Conservation (phyloP, 2,113 vertebrate genomes). For the Petaurus breviceps region DNA sequence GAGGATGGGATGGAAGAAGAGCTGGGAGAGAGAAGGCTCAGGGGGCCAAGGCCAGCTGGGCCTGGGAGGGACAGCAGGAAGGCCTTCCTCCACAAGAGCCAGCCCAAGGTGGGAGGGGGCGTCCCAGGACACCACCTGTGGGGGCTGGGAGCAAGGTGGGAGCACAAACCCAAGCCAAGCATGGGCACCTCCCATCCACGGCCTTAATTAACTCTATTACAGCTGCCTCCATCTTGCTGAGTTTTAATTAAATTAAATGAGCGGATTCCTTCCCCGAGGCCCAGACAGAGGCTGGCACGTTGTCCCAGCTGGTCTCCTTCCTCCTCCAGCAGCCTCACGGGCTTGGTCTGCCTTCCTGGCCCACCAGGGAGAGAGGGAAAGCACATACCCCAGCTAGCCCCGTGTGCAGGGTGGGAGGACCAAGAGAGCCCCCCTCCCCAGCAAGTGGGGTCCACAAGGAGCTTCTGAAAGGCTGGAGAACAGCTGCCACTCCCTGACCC, state of each 20-base stretch:
- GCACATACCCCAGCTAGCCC: neutral
- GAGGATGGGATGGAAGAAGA: no score
- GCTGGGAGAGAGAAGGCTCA: neutral
- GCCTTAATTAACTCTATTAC: slow-evolving; percentile 83
- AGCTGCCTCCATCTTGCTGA: slow-evolving; percentile 85
- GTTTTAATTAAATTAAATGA: slow-evolving; percentile 86
- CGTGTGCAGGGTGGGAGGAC: neutral
- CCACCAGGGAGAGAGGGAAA: neutral
- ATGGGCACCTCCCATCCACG: slow-evolving; percentile 56
- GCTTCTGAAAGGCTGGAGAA: neutral
- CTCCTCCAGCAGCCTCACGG: neutral
- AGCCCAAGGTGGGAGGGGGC: no score
- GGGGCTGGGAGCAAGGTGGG: no score
- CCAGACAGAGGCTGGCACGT: slow-evolving; percentile 65
- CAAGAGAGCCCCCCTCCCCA: neutral
- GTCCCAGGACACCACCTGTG: no score
- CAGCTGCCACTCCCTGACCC: neutral
- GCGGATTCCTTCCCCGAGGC: slow-evolving; percentile 75
- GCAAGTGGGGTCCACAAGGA: neutral
- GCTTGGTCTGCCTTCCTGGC: slow-evolving; percentile 27
- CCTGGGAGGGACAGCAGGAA: no score
- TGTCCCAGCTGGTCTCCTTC: neutral
- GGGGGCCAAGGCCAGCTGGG: no score
- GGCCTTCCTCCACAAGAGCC: no score
- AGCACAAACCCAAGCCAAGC: no score